Percentiles rank a stretch among this genome's conserved stretches.
Conservation (phyloP, 2,888 invertebrate species). For the Adela reaumurella region DNA sequence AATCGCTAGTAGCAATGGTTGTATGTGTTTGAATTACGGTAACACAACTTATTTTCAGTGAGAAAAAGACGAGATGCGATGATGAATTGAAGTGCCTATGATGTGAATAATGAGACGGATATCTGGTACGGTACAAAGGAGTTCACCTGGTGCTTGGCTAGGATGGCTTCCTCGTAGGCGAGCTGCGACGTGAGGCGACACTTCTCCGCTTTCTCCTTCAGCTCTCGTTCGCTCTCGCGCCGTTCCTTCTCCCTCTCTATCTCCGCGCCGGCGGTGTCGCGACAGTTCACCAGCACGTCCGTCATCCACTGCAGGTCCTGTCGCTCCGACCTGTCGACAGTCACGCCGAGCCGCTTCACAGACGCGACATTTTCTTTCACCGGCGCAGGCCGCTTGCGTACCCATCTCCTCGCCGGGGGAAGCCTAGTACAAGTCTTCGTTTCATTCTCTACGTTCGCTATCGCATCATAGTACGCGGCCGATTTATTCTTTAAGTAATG, state of each 20-base stretch:
- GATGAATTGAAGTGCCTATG: too few relatives aligned
- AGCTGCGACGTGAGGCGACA: constrained; percentile 58
- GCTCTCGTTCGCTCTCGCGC: constrained; percentile 40
- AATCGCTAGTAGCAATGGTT: too few relatives aligned
- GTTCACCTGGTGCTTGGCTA: constrained; percentile 58
- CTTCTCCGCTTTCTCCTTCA: constrained; percentile 50
- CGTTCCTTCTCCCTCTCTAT: constrained; percentile 41
- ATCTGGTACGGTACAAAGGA: too few relatives aligned
- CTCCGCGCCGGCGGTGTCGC: constrained; percentile 33
- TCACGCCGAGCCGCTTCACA: constrained; percentile 48
- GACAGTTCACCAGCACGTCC: constrained; percentile 41
- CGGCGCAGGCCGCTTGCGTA: constrained; percentile 14
- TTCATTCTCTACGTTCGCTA: constrained; percentile 15
- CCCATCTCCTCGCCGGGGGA: constrained; percentile 12
- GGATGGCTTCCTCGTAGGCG: constrained; percentile 55
- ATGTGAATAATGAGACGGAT: too few relatives aligned
- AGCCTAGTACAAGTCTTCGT: constrained; percentile 18
- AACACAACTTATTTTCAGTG: too few relatives aligned
- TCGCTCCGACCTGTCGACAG: constrained; percentile 38
- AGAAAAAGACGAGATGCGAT: too few relatives aligned
- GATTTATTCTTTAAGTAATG: too few relatives aligned
- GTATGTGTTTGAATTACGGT: too few relatives aligned
- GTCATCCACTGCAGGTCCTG: constrained; percentile 50
- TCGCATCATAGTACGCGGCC: too few relatives aligned
- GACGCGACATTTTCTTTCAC: constrained; percentile 48